phyloP scores from a whole-genome alignment of 2,113 vertebrate species.

The Procavia capensis region DNA sequence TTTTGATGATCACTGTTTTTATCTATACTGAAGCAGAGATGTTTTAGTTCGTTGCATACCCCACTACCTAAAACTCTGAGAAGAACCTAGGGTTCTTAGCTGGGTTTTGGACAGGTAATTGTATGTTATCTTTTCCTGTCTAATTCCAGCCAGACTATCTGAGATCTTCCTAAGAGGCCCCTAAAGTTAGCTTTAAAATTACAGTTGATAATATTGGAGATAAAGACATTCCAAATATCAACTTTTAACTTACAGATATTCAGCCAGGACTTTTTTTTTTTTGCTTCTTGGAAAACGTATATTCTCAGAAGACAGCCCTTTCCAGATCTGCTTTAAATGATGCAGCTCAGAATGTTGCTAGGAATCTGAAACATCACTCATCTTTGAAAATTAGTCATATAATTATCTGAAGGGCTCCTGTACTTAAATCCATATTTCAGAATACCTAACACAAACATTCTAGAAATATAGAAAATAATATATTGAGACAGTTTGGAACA shows the following conservation, averaged over 20 bases:
- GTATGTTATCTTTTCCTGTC: not conserved
- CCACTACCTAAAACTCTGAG: not conserved
- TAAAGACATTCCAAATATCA: constrained; percentile 54
- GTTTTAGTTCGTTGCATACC: not conserved
- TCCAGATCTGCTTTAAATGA: constrained; percentile 64
- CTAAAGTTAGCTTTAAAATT: not conserved
- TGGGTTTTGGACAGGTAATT: not conserved
- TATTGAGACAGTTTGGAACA: constrained; percentile 72
- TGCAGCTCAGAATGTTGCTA: constrained; percentile 63
- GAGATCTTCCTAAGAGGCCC: not conserved
- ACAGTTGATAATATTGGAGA: constrained; percentile 53
- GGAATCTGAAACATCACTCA: constrained; percentile 74
- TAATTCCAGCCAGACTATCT: not conserved
- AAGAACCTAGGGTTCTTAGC: not conserved
- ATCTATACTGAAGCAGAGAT: not conserved
- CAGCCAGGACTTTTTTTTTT: constrained; percentile 65
- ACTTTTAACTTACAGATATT: constrained; percentile 67
- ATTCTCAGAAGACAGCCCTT: constrained; percentile 63
- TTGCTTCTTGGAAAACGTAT: constrained; percentile 77
- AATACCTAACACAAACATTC: constrained; percentile 80
- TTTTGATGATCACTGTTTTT: constrained; percentile 2
- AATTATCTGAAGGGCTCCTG: constrained; percentile 78
- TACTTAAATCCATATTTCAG: constrained; percentile 83
- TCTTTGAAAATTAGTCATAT: constrained; percentile 78
- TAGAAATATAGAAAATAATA: constrained; percentile 81